These are phyloP conservation scores for Drosophila setifemur DNA, from an alignment of 1,140 invertebrate genomes.

Conservation along the genomic window DNA sequence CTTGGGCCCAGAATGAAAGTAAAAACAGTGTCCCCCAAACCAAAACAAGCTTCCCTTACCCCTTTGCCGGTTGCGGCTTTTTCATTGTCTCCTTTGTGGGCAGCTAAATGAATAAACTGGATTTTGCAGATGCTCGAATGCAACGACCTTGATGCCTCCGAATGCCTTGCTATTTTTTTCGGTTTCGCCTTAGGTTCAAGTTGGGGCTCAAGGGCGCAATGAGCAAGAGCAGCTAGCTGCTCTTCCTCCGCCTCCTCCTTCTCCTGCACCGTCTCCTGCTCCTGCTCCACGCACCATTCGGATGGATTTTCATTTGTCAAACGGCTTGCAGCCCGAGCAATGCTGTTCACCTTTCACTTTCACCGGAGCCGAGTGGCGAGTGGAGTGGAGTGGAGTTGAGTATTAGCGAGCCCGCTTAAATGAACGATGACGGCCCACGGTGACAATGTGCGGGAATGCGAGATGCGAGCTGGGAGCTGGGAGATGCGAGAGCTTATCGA, in stretches of 20 bases:
- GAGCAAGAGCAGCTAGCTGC: conserved; percentile 13
- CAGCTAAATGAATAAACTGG: conserved; percentile 48
- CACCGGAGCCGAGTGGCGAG: conserved; percentile 13
- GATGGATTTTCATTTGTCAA: conserved; percentile 29
- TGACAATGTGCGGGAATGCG: conserved; percentile 49
- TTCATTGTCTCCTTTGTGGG: conserved; percentile 33
- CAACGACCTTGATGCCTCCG: conserved; percentile 49
- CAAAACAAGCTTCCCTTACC: background rate
- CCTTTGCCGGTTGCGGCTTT: background rate
- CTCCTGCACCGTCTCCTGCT: too few species aligned
- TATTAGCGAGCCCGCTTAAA: conserved; percentile 19
- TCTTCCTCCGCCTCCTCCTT: background rate
- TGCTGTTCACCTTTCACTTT: conserved; percentile 53
- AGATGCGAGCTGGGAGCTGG: background rate
- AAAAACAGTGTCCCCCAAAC: background rate
- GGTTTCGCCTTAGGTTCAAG: conserved; percentile 1
- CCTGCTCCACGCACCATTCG: background rate
- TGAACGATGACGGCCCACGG: conserved; percentile 9
- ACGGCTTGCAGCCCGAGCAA: conserved; percentile 26
- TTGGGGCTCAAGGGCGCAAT: conserved; percentile 31
- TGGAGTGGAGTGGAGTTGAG: background rate
- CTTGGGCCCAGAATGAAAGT: conserved; percentile 17
- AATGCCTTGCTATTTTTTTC: conserved; percentile 22
- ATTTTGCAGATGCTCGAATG: conserved; percentile 55
- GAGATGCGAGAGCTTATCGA: conserved; percentile 49